A percentile compares a stretch with the other conserved stretches of the same genome.
Evolutionary conservation across 2,888 invertebrate genomes (phyloP).

Genomic region (Eurytoma californica): DNA sequence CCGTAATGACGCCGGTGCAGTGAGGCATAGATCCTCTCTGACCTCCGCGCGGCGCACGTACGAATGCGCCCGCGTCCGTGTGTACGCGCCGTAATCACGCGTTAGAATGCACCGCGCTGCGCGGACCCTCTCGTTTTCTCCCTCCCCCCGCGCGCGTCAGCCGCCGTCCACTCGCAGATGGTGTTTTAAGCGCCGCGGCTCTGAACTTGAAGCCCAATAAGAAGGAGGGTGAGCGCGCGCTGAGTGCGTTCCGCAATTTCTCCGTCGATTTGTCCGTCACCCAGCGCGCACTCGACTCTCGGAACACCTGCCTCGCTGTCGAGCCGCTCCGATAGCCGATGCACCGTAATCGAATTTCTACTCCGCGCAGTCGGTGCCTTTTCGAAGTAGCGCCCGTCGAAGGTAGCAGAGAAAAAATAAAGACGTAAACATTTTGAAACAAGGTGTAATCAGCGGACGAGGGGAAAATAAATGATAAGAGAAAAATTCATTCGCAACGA

Average conservation of each 20-base stretch:
- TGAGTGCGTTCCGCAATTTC: slow-evolving; percentile 59
- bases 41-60: slow-evolving; percentile 64
- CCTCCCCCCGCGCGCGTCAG: slow-evolving; percentile 54
- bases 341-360: slow-evolving; percentile 14
- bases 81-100: slow-evolving; percentile 71
- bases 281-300: not conserved
- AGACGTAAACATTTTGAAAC: slow-evolving; percentile 14
- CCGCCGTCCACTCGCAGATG: slow-evolving; percentile 67
- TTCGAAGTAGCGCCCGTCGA: not conserved
- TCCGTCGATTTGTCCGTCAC: slow-evolving; percentile 64
- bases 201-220: slow-evolving; percentile 65
- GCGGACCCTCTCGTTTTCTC: slow-evolving; percentile 57
- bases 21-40: slow-evolving; percentile 73
- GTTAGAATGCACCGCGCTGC: slow-evolving; percentile 69
- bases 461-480: not conserved
- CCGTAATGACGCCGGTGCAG: slow-evolving; percentile 72
- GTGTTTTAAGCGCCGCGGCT: slow-evolving; percentile 66
- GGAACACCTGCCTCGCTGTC: slow-evolving; percentile 39
- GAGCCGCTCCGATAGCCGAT: slow-evolving; percentile 31
- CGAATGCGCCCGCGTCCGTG: slow-evolving; percentile 56
- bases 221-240: slow-evolving; percentile 44
- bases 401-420: not conserved
- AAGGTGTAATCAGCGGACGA: not conserved
- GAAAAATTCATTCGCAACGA: slow-evolving; percentile 46
- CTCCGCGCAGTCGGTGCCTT: not conserved